phyloP scores from a whole-genome alignment of 2,888 invertebrate genomes.

The Melinaea menophilus region DNA sequence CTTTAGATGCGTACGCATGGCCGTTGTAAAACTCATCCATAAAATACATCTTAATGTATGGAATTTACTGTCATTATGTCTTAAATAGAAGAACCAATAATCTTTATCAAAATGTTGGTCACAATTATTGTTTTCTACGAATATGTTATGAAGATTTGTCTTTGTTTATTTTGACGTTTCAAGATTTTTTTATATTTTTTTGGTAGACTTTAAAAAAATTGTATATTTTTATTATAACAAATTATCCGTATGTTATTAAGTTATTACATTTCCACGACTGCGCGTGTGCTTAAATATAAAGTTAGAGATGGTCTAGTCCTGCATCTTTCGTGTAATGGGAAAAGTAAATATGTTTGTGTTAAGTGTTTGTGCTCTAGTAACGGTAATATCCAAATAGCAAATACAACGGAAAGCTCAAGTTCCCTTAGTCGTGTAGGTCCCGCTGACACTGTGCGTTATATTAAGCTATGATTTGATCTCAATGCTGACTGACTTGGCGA shows the following conservation, averaged over 20 bases:
- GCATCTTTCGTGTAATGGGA: no score
- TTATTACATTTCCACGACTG: neutral
- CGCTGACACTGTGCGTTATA: slow-evolving; percentile 35
- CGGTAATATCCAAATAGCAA: neutral
- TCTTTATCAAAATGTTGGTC: no score
- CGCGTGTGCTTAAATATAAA: neutral
- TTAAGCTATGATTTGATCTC: slow-evolving; percentile 58
- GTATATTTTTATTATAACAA: neutral
- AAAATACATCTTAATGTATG: no score
- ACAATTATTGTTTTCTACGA: no score
- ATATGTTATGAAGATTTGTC: neutral
- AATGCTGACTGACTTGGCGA: slow-evolving; percentile 53
- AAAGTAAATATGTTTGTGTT: neutral
- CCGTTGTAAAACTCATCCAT: no score
- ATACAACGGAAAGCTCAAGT: slow-evolving; percentile 32
- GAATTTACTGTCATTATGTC: no score
- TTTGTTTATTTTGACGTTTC: no score
- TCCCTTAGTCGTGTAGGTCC: slow-evolving; percentile 42
- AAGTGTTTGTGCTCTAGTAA: neutral
- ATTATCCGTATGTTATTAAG: neutral
- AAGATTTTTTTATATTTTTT: no score
- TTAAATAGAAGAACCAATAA: no score
- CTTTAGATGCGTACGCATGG: neutral
- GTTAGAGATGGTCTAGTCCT: no score
- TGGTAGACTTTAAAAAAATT: no score